Evolutionary conservation across 30 jellyfish, hydroid and myxozoan genomes (phyloP), one percentile per base, ranked within the genome.

Genomic region (Aurelia aurita complex sp. Pacific): DNA sequence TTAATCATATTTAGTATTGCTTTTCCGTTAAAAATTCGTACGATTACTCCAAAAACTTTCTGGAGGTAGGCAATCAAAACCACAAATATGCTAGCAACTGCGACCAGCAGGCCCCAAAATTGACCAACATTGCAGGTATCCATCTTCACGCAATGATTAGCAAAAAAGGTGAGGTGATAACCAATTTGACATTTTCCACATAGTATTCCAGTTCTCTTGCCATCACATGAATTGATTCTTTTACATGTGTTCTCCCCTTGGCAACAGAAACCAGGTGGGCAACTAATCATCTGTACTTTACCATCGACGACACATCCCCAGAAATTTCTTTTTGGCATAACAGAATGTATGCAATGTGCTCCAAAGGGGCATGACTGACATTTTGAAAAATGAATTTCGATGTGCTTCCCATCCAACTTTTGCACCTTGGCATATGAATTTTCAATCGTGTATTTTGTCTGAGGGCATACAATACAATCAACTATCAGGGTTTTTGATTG

Each of bases 211-310:
- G 54, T 52, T 33, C 75, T 53, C 16, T 18, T 76, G 2, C 61
- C 46, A 36, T 60, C 32, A 33, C 74, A 76, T 1, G 64, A 52
- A 16, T 57, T 52, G 2, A 36, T 15, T 51, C 51, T 52, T 55
- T 19, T 76, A 35, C 86, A 76, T 16, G 33, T 10, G 15, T 59
- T 3, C 9, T 13, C 3, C 3, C 62, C 9, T 35, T 62, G 74
- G 54, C 86, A 76, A 55, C 86, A 76, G 75, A 57, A 76, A 16
- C 86, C 75, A 15, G 86, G 86, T 9, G 74, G 86, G 16, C 86
- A 76, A 16, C 64, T 36, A 18, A 55, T 29, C 86, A 76, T 76
- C 51, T 52, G 36, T 23, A 40, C 23, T 33, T 34, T n/a, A 14
- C 33, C 38, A 7, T 38, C 12, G 76, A 14, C 33, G 16, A 5